Percentiles rank a stretch among this genome's conserved stretches.
Conservation (phyloP, 1,140 invertebrate species). For the Danaus melanippus region DNA sequence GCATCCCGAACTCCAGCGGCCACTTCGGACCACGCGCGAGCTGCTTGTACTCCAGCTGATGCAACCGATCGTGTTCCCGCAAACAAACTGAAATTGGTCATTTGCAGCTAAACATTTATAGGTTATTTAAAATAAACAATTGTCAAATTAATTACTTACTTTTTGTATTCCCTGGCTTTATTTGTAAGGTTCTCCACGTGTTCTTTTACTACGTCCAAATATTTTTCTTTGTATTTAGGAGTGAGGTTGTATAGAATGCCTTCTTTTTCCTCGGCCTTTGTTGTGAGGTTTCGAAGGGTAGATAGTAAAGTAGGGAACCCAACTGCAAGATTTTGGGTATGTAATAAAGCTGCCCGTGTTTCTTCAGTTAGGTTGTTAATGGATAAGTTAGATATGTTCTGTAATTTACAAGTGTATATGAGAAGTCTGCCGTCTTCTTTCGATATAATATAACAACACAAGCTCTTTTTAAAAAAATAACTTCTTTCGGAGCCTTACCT, state of each 20-base stretch:
- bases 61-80: constrained; percentile 78
- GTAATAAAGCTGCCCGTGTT: constrained; percentile 26
- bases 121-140: background rate
- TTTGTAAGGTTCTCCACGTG: constrained; percentile 78
- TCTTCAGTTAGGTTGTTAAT: constrained; percentile 45
- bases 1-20: constrained; percentile 78
- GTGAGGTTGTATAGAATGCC: constrained; percentile 77
- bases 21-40: constrained; percentile 87
- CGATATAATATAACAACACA: background rate
- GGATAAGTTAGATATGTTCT: constrained; percentile 52
- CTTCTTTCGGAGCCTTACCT: constrained; percentile 26
- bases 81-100: constrained; percentile 73
- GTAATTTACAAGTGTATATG: constrained; percentile 6
- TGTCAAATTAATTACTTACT: constrained; percentile 27
- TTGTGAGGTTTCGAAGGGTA: constrained; percentile 42
- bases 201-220: constrained; percentile 76
- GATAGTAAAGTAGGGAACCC: constrained; percentile 32
- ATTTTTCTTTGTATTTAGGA: constrained; percentile 78
- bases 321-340: constrained; percentile 34
- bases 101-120: background rate
- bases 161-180: constrained; percentile 75
- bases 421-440: constrained; percentile 2
- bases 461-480: too few species aligned
- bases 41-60: constrained; percentile 81
- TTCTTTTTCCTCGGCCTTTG: constrained; percentile 73